Conservation (phyloP, 2,888 invertebrate genomes). For the Platypus cylindrus region DNA sequence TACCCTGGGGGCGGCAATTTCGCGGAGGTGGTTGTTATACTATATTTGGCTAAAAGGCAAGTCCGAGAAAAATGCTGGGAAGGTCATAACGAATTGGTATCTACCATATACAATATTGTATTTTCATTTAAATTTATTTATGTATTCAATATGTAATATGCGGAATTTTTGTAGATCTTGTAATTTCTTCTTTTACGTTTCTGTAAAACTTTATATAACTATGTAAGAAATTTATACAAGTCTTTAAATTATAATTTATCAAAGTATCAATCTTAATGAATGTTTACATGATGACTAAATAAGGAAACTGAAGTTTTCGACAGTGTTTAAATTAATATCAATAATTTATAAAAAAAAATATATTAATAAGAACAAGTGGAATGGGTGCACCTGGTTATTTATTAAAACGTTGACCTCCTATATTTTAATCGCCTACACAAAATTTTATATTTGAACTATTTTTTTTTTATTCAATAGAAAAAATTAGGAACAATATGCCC, state of each 20-base stretch:
- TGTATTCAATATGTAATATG: background rate
- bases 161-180: background rate
- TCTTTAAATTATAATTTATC: background rate
- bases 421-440: constrained; percentile 19
- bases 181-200: background rate
- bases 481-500: background rate
- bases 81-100: constrained; percentile 9
- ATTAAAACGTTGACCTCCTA: constrained; percentile 23
- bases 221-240: background rate
- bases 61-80: constrained; percentile 18
- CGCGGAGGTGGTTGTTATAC: constrained; percentile 30
- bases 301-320: constrained; percentile 1
- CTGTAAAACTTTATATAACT: background rate
- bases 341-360: no score
- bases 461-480: background rate
- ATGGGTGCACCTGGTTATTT: constrained; percentile 21
- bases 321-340: no score
- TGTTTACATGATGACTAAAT: constrained; percentile 1
- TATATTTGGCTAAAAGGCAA: constrained; percentile 32
- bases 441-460: background rate
- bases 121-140: background rate
- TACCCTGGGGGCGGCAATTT: constrained; percentile 28
- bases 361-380: constrained; percentile 22
- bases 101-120: no score
- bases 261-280: background rate